Conservation (phyloP, 64 coral and sea anemone genomes). For the Stichodactyla mertensii region DNA sequence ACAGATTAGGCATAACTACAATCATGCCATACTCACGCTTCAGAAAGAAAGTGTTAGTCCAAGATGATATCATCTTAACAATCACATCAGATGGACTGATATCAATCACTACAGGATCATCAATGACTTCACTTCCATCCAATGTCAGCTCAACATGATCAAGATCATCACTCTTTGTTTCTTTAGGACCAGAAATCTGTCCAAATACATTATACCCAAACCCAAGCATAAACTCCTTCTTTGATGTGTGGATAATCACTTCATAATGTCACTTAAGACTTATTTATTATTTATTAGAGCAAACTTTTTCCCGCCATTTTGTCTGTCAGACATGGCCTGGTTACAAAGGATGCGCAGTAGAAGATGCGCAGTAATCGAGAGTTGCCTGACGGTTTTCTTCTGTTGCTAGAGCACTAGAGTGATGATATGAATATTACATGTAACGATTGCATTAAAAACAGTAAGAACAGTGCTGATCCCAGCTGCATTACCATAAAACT, state of each 20-base stretch:
- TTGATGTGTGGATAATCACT: neutral
- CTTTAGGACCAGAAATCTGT: conserved; percentile 15
- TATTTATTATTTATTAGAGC: no score
- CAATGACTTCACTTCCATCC: neutral
- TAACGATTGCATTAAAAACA: neutral
- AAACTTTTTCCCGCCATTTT: neutral
- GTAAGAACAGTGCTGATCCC: neutral
- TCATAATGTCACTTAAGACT: neutral
- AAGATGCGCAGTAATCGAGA: neutral
- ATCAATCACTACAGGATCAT: neutral
- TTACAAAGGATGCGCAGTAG: neutral
- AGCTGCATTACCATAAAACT: neutral
- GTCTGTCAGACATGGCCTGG: neutral
- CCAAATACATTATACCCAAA: conserved; percentile 78
- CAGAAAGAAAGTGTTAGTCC: conserved; percentile 32
- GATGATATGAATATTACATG: neutral
- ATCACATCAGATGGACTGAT: neutral
- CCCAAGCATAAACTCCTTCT: conserved; percentile 21
- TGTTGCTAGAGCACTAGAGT: neutral
- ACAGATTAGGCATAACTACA: neutral
- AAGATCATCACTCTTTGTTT: conserved; percentile 1
- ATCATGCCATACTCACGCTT: conserved; percentile 8
- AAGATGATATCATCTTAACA: conserved; percentile 26
- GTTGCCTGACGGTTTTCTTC: neutral
- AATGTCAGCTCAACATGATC: conserved; percentile 7